phyloP scores from a whole-genome alignment of 2,797 vertebrate genomes.

The Delichon dasypus region DNA sequence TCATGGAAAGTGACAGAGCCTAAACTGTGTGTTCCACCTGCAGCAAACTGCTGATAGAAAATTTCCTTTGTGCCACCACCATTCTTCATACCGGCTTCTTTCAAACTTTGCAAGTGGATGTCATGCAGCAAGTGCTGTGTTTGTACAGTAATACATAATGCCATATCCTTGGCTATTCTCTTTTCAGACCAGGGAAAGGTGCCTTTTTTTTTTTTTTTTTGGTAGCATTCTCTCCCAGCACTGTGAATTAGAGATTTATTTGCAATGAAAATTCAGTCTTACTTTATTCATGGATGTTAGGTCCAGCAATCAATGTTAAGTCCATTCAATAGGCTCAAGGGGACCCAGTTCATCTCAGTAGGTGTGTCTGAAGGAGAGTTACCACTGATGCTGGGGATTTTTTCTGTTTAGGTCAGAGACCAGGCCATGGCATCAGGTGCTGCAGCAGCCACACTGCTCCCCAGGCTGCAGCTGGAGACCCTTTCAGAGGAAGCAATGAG shows the following conservation, averaged over 20 bases:
- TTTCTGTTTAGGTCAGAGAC: slow-evolving; percentile 93
- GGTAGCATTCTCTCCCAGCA: slow-evolving; percentile 80
- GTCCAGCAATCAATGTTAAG: slow-evolving; percentile 90
- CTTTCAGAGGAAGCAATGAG: slow-evolving; percentile 72
- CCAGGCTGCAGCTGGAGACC: slow-evolving; percentile 81
- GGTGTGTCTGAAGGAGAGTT: slow-evolving; percentile 98
- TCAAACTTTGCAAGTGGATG: background rate
- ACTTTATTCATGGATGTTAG: slow-evolving; percentile 99
- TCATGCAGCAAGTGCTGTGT: background rate
- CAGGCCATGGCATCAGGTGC: slow-evolving; percentile 63
- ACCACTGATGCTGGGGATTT: slow-evolving; percentile 91
- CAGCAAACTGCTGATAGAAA: background rate
- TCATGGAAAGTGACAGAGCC: background rate
- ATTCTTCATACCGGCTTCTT: background rate
- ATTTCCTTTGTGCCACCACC: background rate
- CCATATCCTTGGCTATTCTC: background rate
- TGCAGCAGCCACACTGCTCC: slow-evolving; percentile 77
- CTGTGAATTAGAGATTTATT: slow-evolving; percentile 94
- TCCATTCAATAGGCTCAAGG: slow-evolving; percentile 91
- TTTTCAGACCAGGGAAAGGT: slow-evolving; percentile 73
- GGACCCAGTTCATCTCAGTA: slow-evolving; percentile 94
- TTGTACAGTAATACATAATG: background rate
- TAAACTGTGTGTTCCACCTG: background rate
- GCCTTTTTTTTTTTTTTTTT: slow-evolving; percentile 66
- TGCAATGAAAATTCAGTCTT: slow-evolving; percentile 94